Percentiles rank a stretch among this genome's conserved stretches.
Evolutionary conservation across 2,113 vertebrate genomes (phyloP).

Genomic region (Bothrops jararaca): DNA sequence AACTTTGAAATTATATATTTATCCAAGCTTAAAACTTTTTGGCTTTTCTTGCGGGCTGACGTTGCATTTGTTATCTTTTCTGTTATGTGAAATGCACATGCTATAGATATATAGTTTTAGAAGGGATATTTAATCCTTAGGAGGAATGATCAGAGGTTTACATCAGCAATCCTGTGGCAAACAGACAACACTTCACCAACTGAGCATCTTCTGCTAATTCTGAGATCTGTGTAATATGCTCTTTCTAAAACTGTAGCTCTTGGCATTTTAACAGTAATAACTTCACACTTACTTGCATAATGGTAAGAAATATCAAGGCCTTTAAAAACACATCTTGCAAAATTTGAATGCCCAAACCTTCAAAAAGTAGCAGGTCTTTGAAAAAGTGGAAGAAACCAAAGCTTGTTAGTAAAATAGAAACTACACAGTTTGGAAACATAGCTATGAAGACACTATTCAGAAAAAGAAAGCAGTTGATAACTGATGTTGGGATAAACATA

Average conservation of each 20-base stretch:
- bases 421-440: not conserved
- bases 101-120: conserved; percentile 18
- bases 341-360: not conserved
- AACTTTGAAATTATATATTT: not conserved
- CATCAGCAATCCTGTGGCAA: not conserved
- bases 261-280: conserved; percentile 1
- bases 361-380: not conserved
- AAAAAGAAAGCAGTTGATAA: not conserved
- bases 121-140: conserved; percentile 10
- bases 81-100: not conserved
- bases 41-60: not conserved
- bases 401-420: not conserved
- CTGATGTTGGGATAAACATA: not conserved
- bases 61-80: not conserved
- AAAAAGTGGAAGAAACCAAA: not conserved
- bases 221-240: not conserved
- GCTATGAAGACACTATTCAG: not conserved
- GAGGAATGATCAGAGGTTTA: not conserved
- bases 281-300: conserved; percentile 4
- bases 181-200: not conserved
- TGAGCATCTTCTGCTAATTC: not conserved
- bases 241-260: not conserved
- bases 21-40: not conserved
- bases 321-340: not conserved
- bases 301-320: conserved; percentile 14